Evolutionary conservation across 2,113 vertebrate species (phyloP), one percentile per base, ranked within the genome.

Genomic region (Poecilia latipinna): DNA sequence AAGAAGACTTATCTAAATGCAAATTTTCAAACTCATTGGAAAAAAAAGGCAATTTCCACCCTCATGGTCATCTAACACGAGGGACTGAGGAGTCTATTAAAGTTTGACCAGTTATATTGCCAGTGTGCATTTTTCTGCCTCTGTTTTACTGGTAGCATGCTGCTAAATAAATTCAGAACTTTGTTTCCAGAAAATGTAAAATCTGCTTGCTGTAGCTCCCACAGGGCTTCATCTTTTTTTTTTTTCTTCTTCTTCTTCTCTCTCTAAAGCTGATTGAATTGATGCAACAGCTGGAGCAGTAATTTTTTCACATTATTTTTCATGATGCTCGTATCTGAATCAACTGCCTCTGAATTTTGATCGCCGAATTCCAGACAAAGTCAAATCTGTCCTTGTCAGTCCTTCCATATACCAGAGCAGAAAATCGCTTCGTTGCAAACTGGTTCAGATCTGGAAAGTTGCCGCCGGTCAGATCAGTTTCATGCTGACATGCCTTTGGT

Each of bases 401-500:
- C 68, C 72, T 37, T 75, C 68, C 65, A 70, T 31, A 61, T 37
- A 28, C 60, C 66, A 29, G 11, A 26, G 17, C 22, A 28, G 72
- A 79, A 74, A 71, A 77, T 81, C 67, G 67, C 65, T 75, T 83
- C 70, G 79, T 79, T 66, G 57, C 82, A 90, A 64, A 79, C 69
- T 35, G 44, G 63, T 79, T 68, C 31, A 70, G 32, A 86, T 65
- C 65, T 83, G 77, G 82, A 86, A 35, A 33, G 62, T 61, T 69
- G 64, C 87, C 87, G 86, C 51, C 54, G 78, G 24, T 33, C 66
- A 82, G 77, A 82, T 82, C 72, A 75, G 74, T 70, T 51, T 26
- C 86, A 82, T 78, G 82, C 82, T 85, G 88, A 85, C 85, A 88
- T 57, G n/a, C 75, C 78, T 88, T 79, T 83, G 80, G 77, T 74